Evolutionary conservation across 2,113 vertebrate species (phyloP), one percentile per base, ranked within the genome.

Genomic region (Amblyopsis rosae): DNA sequence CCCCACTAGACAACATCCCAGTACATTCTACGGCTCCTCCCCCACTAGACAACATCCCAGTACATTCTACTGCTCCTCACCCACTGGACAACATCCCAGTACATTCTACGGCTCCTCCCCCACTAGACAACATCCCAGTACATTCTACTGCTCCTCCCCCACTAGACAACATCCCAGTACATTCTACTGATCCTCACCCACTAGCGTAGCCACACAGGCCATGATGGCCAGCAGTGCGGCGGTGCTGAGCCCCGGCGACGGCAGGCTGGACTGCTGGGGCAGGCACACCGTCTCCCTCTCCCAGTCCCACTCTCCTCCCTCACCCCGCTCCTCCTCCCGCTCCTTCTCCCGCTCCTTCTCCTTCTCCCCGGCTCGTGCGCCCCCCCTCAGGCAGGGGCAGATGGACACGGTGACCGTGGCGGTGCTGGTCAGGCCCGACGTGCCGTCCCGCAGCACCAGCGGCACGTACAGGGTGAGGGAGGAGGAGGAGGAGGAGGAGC

Each of bases 151-250:
- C 0, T 26, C 26, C 87, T 92, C 91, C 96, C 95, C 95, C 54
- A 96, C 82, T n/a, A 96, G 88, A 19, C 19, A 19, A 19, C 19
- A 19, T 19, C 19, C 19, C 26, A 26, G 26, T 26, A 26, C 26
- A 26, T 26, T 26, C 26, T 26, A 26, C 26, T 26, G 26, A 2
- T 26, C 26, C 87, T 92, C 91, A 96, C 95, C 95, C 54, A 96
- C 82, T n/a, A 96, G 88, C 0, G 95, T 95, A 53, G 93, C 93
- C 3, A 94, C 90, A 46, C 95, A 96, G 60, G 95, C 94, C 67
- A 96, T 70, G 67, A 96, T 95, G 47, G 95, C 95, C 71, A 96
- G 91, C 81, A 96, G 87, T 69, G 95, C 95, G 0, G 93, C 94
- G 0, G 95, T 96, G 78, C 95, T 96, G 89, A 95, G 95, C 9